Evolutionary conservation across 1,140 invertebrate genomes (phyloP), one percentile per base, ranked within the genome.

Genomic region (Latrodectus geometricus): DNA sequence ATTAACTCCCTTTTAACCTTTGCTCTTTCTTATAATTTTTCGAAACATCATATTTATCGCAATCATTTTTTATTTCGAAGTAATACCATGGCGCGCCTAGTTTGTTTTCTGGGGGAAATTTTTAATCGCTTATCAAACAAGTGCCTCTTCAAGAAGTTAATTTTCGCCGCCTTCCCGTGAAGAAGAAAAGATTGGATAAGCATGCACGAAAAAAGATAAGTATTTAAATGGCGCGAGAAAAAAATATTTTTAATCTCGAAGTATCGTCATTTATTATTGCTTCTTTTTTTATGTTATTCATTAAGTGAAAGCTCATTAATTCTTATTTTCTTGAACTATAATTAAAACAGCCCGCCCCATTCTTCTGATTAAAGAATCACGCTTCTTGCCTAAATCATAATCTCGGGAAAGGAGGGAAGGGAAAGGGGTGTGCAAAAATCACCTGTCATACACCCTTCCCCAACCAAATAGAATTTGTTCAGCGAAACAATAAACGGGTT

Each of bases 301-400:
- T 17, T 17, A 61, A 61, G 17, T 61, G 17, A 61, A 20, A 78
- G 66, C 61, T 78, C 76, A 78, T 78, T 78, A 78, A 78, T 78
- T 78, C 56, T 78, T 21, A 78, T 70, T 49, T 23, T 54, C 50
- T 48, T 15, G 48, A 80, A 80, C 23, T 70, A 61, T 80, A 70
- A 80, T 80, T 80, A 80, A 80, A 80, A 52, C 66, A 21, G 8
- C 78, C 66, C 12, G 11, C 65, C 66, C n/a, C 65, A 52, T 80
- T 70, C 52, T 80, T 80, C 66, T 70, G 48, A 9, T 17, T 68
- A 50, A 78, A 66, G 35, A 80, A 80, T 65, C 66, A 80, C 49
- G 56, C 66, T 68, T 17, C 48, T 48, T 12, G 11, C 23, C 49
- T 48, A 54, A 61, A 70, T 80, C 65, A 80, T 23, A 35, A 70